Conservation (phyloP, 2,888 invertebrate genomes). For the Cryptus viduatorius region DNA sequence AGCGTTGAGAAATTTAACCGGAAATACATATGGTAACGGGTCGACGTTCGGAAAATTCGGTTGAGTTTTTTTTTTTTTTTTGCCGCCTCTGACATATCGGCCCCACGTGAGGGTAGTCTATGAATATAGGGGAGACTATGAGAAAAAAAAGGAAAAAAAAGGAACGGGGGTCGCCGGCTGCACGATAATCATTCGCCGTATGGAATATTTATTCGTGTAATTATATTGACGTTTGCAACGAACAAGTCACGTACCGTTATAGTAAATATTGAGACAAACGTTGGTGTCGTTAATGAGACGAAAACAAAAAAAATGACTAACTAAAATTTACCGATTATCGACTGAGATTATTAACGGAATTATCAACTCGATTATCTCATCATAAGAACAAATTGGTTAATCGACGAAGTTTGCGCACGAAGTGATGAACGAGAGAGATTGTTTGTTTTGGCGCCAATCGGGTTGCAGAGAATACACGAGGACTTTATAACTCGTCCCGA, state of each 20-base stretch:
- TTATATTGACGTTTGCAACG: conserved; percentile 7
- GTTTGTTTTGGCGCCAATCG: conserved; percentile 62
- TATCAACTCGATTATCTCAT: conserved; percentile 7
- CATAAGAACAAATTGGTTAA: background rate
- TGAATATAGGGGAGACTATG: conserved; percentile 43
- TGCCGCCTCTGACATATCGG: conserved; percentile 12
- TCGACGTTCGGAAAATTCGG: conserved; percentile 53
- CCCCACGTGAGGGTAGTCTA: conserved; percentile 36
- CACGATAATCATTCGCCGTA: conserved; percentile 44
- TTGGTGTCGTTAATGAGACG: background rate
- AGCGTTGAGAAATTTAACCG: conserved; percentile 40
- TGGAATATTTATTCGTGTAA: conserved; percentile 28
- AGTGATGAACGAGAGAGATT: conserved; percentile 8
- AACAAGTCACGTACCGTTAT: background rate
- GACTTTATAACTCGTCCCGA: conserved; percentile 3
- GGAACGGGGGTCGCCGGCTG: conserved; percentile 50
- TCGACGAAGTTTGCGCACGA: background rate
- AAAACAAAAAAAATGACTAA: background rate
- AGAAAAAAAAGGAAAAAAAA: background rate
- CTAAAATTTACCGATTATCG: conserved; percentile 22
- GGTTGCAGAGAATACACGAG: conserved; percentile 12
- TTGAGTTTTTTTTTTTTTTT: conserved; percentile 15
- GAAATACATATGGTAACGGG: conserved; percentile 55
- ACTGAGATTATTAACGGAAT: conserved; percentile 23
- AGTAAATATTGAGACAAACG: background rate